Evolutionary conservation across 2,113 vertebrate species (phyloP).

Genomic region (Myrmecobius fasciatus): DNA sequence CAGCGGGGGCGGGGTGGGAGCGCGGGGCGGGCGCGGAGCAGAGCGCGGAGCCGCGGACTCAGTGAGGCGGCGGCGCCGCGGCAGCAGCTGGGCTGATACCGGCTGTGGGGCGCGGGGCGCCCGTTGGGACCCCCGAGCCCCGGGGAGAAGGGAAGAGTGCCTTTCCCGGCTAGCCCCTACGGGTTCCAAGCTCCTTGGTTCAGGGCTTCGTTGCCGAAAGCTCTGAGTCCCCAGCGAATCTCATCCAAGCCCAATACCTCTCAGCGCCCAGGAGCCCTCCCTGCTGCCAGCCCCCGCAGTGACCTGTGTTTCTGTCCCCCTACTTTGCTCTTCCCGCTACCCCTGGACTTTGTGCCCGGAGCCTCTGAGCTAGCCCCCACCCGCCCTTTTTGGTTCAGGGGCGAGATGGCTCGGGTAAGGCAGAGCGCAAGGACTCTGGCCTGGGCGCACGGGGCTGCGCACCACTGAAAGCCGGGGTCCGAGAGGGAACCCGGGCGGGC

Average conservation of each 20-base stretch:
- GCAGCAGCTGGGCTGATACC: not conserved
- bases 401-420: not conserved
- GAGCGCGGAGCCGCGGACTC: not conserved
- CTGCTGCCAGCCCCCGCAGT: not conserved
- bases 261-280: not conserved
- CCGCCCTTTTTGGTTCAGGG: constrained; percentile 45
- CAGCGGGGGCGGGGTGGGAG: constrained; percentile 49
- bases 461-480: constrained; percentile 50
- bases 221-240: constrained; percentile 51
- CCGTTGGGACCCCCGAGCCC: not conserved
- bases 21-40: not conserved
- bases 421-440: constrained; percentile 31
- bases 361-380: constrained; percentile 58
- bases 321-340: not conserved
- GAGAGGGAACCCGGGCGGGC: constrained; percentile 8
- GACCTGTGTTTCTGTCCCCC: constrained; percentile 17
- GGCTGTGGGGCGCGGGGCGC: not conserved
- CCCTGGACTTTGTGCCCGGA: constrained; percentile 65
- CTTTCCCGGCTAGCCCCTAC: not conserved
- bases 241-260: not conserved
- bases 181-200: not conserved
- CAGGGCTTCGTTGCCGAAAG: constrained; percentile 38
- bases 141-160: not conserved
- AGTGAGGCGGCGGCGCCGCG: not conserved
- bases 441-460: constrained; percentile 47